Conservation (phyloP, 2,888 invertebrate genomes). For the Lasius fuliginosus region DNA sequence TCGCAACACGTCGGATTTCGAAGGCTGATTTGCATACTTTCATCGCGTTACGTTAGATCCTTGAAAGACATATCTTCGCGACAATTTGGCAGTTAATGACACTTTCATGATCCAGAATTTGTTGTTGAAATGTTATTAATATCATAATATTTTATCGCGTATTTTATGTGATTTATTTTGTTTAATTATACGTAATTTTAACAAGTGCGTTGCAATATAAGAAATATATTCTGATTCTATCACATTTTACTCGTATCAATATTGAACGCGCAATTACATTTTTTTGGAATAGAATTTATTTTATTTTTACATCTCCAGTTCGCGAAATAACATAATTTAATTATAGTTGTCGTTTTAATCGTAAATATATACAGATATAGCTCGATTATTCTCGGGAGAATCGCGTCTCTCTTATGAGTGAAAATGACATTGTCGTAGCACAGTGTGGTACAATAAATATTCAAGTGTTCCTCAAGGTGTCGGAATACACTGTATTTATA, state of each 20-base stretch:
- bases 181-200: not conserved
- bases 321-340: not conserved
- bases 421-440: constrained; percentile 20
- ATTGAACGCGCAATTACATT: not conserved
- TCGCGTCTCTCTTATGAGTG: not conserved
- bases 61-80: constrained; percentile 1
- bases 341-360: not conserved
- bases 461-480: constrained; percentile 12
- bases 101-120: not conserved
- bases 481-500: constrained; percentile 40
- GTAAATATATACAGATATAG: not conserved
- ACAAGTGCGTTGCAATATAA: not conserved
- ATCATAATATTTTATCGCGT: not conserved
- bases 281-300: not conserved
- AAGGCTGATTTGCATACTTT: constrained; percentile 49
- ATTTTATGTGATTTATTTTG: not conserved
- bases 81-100: not conserved
- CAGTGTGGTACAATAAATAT: constrained; percentile 16
- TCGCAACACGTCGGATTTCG: constrained; percentile 37
- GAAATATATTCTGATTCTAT: not conserved
- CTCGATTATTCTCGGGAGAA: not conserved
- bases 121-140: not conserved
- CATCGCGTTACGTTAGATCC: constrained; percentile 21
- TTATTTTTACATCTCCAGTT: not conserved
- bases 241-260: not conserved